These are phyloP conservation scores for Ataeniobius toweri DNA, from an alignment of 2,797 vertebrate genomes.

Conservation along the genomic window DNA sequence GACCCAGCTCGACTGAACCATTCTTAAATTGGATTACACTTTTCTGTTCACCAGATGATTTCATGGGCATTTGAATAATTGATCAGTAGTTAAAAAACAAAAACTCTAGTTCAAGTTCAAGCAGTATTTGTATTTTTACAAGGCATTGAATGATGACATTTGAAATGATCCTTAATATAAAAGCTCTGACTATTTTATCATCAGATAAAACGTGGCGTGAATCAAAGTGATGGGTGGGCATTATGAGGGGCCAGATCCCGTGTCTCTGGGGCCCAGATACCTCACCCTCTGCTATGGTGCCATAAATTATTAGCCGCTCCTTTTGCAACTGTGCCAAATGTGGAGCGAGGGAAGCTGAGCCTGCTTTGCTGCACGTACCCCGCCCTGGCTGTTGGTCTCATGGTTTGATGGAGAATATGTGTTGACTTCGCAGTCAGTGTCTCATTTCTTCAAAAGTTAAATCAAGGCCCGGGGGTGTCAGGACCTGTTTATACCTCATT, in stretches of 20 bases:
- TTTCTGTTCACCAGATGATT: too few relatives aligned
- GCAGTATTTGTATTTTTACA: background rate
- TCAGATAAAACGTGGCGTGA: slow-evolving; percentile 29
- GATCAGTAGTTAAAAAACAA: too few relatives aligned
- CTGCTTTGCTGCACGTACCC: slow-evolving; percentile 40
- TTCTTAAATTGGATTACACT: too few relatives aligned
- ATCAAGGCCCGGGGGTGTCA: slow-evolving; percentile 65
- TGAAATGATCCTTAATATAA: background rate
- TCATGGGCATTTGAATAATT: too few relatives aligned
- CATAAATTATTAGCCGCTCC: slow-evolving; percentile 69
- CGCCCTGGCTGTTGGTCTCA: slow-evolving; percentile 29
- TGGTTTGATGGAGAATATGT: slow-evolving; percentile 42
- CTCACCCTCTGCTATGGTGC: slow-evolving; percentile 36
- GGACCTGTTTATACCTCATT: slow-evolving; percentile 50
- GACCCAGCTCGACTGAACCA: too few relatives aligned
- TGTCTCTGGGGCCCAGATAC: slow-evolving; percentile 54
- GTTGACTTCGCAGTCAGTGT: slow-evolving; percentile 52
- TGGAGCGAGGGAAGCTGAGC: slow-evolving; percentile 60
- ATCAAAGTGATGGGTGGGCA: slow-evolving; percentile 49
- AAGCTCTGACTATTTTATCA: slow-evolving; percentile 46
- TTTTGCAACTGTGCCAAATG: slow-evolving; percentile 68
- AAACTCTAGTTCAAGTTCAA: background rate
- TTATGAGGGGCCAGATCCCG: slow-evolving; percentile 36
- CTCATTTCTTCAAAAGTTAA: slow-evolving; percentile 69
- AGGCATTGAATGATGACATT: background rate